Conservation (phyloP, 1,140 invertebrate species). For the Drosophila jambulina region DNA sequence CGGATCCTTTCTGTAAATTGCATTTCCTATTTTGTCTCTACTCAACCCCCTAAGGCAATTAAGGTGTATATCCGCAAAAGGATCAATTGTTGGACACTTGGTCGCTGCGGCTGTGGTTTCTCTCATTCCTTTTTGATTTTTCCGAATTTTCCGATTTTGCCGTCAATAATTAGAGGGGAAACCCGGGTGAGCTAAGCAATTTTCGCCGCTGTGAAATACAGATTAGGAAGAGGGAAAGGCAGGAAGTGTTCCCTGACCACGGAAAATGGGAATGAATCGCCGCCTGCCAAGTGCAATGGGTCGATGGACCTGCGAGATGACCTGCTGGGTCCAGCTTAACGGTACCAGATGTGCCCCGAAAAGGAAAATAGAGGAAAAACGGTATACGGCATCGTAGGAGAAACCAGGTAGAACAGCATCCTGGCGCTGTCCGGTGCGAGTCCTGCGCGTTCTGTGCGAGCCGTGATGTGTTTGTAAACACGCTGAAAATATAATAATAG, state of each 20-base stretch:
- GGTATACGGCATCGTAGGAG: background rate
- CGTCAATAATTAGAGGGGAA: slow-evolving; percentile 38
- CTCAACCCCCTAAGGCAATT: slow-evolving; percentile 54
- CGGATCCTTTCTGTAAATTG: slow-evolving; percentile 39
- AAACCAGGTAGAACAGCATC: slow-evolving; percentile 27
- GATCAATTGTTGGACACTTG: slow-evolving; percentile 45
- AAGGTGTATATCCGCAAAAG: slow-evolving; percentile 77
- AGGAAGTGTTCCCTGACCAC: slow-evolving; percentile 72
- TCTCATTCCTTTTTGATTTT: slow-evolving; percentile 41
- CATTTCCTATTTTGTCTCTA: slow-evolving; percentile 8
- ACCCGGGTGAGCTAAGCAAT: slow-evolving; percentile 66
- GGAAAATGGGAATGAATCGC: slow-evolving; percentile 53
- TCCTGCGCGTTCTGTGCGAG: slow-evolving; percentile 64
- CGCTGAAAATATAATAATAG: slow-evolving; percentile 77
- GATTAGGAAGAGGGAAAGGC: slow-evolving; percentile 59
- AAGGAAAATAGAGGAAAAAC: background rate
- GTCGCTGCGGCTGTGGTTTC: slow-evolving; percentile 32
- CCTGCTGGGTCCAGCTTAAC: slow-evolving; percentile 63
- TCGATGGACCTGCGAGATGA: slow-evolving; percentile 42
- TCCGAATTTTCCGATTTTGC: slow-evolving; percentile 43
- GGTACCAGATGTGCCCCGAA: slow-evolving; percentile 66
- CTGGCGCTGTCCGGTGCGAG: slow-evolving; percentile 34
- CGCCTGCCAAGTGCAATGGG: slow-evolving; percentile 70
- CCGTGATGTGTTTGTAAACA: slow-evolving; percentile 82
- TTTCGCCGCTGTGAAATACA: slow-evolving; percentile 44